A percentile compares a stretch with the other conserved stretches of the same genome.
phyloP scores from a whole-genome alignment of 2,888 invertebrate species.

The Sphinx pinastri region DNA sequence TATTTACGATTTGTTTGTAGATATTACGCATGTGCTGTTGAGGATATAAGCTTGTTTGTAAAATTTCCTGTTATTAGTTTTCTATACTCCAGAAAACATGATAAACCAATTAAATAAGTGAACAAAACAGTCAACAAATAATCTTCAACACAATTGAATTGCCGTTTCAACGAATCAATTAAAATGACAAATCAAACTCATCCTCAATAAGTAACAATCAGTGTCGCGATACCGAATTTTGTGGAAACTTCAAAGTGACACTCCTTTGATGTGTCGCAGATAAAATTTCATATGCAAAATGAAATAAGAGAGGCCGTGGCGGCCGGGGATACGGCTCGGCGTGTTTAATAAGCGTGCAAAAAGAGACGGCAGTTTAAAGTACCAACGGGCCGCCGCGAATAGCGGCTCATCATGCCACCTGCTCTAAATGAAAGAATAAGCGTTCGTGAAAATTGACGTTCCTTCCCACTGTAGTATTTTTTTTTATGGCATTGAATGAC shows the following conservation, averaged over 20 bases:
- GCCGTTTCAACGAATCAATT: background rate
- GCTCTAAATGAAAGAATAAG: constrained; percentile 21
- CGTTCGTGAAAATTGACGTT: background rate
- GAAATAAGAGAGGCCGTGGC: constrained; percentile 56
- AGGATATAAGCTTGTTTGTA: no score
- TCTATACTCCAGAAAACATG: no score
- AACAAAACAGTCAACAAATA: background rate
- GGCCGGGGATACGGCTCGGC: constrained; percentile 51
- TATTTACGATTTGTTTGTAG: no score
- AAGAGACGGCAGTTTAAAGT: constrained; percentile 51
- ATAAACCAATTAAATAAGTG: no score
- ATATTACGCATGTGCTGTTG: no score
- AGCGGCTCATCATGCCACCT: constrained; percentile 4
- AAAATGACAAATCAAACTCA: constrained; percentile 16
- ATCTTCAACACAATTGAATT: background rate
- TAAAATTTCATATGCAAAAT: constrained; percentile 70
- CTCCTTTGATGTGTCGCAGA: constrained; percentile 63
- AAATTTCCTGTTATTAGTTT: no score
- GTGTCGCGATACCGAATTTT: constrained; percentile 43
- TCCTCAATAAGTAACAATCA: constrained; percentile 44
- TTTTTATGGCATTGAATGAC: no score
- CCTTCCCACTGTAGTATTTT: background rate
- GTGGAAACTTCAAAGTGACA: constrained; percentile 55
- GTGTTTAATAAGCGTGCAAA: constrained; percentile 64
- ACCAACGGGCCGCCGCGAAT: constrained; percentile 20